phyloP scores from a whole-genome alignment of 1,140 invertebrate genomes.

The Drosophila sp. region DNA sequence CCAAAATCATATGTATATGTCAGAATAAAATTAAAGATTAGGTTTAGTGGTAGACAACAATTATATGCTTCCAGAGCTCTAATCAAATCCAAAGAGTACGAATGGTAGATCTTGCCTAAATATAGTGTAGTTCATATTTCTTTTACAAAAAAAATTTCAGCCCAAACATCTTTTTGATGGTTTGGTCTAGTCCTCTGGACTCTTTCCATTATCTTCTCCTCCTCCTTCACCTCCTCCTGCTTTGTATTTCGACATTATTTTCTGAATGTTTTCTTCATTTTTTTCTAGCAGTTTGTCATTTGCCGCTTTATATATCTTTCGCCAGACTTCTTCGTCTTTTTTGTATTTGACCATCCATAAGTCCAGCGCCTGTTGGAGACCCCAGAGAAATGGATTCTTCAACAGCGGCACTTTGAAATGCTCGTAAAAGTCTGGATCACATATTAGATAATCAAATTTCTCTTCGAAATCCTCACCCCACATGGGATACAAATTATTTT shows the following conservation, averaged over 20 bases:
- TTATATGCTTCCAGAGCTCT: too few species aligned
- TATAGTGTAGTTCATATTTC: too few species aligned
- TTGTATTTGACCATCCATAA: constrained; percentile 35
- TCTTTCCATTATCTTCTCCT: not conserved
- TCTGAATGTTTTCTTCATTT: not conserved
- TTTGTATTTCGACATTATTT: not conserved
- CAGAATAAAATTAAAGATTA: not conserved
- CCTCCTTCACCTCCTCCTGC: not conserved
- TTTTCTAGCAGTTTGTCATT: not conserved
- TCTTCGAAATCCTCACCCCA: constrained; percentile 27
- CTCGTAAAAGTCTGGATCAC: constrained; percentile 8
- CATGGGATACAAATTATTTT: constrained; percentile 23
- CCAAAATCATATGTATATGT: not conserved
- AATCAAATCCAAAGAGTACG: too few species aligned
- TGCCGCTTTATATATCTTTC: not conserved
- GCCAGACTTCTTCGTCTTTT: not conserved
- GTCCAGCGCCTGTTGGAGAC: constrained; percentile 22
- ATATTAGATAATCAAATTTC: constrained; percentile 40
- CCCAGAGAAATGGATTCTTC: not conserved
- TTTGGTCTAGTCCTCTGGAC: not conserved
- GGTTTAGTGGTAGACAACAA: not conserved
- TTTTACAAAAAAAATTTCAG: too few species aligned
- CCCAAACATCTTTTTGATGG: too few species aligned
- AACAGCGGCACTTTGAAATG: constrained; percentile 18
- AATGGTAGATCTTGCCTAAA: too few species aligned